Evolutionary conservation across 1,140 invertebrate genomes (phyloP), one percentile per base, ranked within the genome.

Genomic region (Piezodorus guildinii): DNA sequence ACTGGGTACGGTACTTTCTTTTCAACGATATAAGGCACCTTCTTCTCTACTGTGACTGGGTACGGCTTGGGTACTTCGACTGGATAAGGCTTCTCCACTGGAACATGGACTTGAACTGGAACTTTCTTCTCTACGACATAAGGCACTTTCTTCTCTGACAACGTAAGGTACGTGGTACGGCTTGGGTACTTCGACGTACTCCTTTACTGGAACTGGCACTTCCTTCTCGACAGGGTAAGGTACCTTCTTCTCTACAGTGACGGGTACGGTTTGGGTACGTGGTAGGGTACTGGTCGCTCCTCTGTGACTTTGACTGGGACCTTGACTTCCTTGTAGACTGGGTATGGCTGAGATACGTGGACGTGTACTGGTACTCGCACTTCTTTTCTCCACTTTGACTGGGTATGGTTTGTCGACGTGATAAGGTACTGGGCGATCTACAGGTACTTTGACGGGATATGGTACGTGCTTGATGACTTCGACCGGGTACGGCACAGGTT

Each of bases 121-220:
- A 56, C 52, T 25, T 56, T 56, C 52, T 56, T 56, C 21, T 56
- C 52, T 21, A 56, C 52, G 52, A 23, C 9, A 56, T 56, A 56
- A 16, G 52, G 52, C 10, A 56, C 52, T 56, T 25, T 56, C 23
- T 56, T 56, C 23, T 23, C 23, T n/a, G 15, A 56, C 52, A 27
- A 23, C 6, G 23, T 9, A 3, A 6, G 52, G 52, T 23, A 56
- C 52, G 21, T 56, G 23, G 21, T 56, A 56, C 6, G 52, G 52
- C 23, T 56, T 56, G 5, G 17, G 17, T 16, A 56, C 23, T 8
- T 56, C 19, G 5, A 56, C 52, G 23, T 56, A 56, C 12, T 56
- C 52, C 23, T 56, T 56, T 25, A 56, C 52, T 23, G 52, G 52
- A 6, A 23, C 17, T 1, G 4, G 17, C 1, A 56, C 52, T 21